Conservation (phyloP, 2,113 vertebrate genomes). For the Gymnorhina tibicen region DNA sequence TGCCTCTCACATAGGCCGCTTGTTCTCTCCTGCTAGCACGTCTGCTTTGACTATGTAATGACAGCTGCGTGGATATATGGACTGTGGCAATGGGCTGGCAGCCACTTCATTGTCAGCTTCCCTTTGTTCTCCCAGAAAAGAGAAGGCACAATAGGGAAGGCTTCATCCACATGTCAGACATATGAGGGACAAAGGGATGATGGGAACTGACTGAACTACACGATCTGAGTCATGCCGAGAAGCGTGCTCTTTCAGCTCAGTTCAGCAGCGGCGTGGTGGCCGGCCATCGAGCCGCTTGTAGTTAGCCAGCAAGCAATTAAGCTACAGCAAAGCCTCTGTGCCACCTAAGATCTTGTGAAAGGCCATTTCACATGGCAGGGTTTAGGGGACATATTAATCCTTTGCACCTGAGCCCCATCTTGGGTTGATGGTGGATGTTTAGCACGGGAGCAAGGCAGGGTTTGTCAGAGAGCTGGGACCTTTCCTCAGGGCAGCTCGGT, state of each 20-base stretch:
- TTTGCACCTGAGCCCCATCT: not conserved
- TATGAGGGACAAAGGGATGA: constrained; percentile 63
- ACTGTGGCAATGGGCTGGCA: constrained; percentile 60
- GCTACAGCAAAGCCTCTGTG: not conserved
- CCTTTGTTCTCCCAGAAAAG: constrained; percentile 67
- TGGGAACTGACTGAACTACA: constrained; percentile 34
- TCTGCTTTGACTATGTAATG: constrained; percentile 26
- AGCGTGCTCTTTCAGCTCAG: not conserved
- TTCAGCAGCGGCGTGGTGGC: not conserved
- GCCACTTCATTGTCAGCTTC: constrained; percentile 64
- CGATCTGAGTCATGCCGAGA: not conserved
- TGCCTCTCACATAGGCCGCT: not conserved
- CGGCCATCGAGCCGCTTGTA: not conserved
- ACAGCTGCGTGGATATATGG: constrained; percentile 67
- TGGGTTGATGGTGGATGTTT: not conserved
- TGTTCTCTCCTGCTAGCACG: not conserved
- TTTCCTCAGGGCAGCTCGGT: not conserved
- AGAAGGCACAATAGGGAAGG: constrained; percentile 58
- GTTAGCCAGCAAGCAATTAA: not conserved
- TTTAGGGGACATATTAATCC: not conserved
- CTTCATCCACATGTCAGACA: constrained; percentile 73
- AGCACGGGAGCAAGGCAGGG: not conserved
- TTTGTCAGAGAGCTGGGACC: not conserved
- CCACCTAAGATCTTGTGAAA: not conserved
- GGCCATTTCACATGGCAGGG: not conserved